A percentile compares a stretch with the other conserved stretches of the same genome.
These are phyloP conservation scores for Acanthoscelides obtectus DNA, from an alignment of 2,888 invertebrate genomes.

Conservation along the genomic window DNA sequence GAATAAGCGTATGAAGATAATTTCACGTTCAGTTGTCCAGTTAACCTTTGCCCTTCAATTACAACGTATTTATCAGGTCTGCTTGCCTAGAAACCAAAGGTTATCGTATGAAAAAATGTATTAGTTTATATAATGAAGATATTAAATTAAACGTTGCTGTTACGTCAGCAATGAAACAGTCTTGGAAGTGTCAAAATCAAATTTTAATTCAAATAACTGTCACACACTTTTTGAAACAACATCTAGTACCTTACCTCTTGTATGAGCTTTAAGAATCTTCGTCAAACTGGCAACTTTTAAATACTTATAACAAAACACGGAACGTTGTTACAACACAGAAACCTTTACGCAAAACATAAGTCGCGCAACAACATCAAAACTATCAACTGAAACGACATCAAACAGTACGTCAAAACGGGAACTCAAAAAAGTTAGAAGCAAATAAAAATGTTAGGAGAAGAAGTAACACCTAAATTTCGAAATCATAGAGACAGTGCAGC, in stretches of 20 bases:
- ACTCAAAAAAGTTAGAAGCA: slow-evolving; percentile 2
- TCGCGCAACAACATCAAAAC: background rate
- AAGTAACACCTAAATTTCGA: slow-evolving; percentile 6
- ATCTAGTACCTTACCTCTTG: background rate
- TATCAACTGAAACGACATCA: slow-evolving; percentile 6
- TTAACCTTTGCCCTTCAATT: no score
- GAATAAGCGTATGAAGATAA: no score
- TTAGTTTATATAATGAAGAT: no score
- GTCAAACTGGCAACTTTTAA: background rate
- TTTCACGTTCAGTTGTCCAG: no score
- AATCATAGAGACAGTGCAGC: slow-evolving; percentile 2
- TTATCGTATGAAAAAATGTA: no score
- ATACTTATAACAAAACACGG: background rate
- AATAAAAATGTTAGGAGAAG: slow-evolving; percentile 3
- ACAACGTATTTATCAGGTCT: no score
- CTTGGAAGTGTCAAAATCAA: background rate
- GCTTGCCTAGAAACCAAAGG: no score
- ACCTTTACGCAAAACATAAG: background rate
- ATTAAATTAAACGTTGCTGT: background rate
- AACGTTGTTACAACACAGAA: background rate
- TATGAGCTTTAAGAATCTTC: background rate
- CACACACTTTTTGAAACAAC: background rate
- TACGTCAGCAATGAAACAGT: background rate
- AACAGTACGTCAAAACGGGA: slow-evolving; percentile 10
- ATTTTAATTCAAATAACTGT: no score